Evolutionary conservation across 2,888 invertebrate genomes (phyloP).

Genomic region (Agriotes lineatus): DNA sequence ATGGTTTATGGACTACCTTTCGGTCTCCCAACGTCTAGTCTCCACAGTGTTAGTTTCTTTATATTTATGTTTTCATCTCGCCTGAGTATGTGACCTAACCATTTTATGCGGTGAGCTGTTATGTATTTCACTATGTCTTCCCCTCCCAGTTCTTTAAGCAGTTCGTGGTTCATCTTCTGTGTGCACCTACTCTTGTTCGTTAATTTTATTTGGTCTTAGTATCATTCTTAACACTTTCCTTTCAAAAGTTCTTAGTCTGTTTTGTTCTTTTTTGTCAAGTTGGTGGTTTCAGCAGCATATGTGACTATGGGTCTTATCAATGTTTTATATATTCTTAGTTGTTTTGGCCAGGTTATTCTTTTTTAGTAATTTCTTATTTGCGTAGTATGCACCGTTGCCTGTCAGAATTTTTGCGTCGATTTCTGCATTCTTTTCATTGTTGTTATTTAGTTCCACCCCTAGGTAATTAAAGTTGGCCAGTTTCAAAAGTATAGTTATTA

Average conservation of each 20-base stretch:
- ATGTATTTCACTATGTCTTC: neutral
- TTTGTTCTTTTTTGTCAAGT: neutral
- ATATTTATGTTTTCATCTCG: no score
- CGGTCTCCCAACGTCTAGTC: no score
- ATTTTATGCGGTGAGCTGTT: no score
- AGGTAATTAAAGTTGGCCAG: neutral
- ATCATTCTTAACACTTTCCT: neutral
- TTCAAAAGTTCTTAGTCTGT: neutral
- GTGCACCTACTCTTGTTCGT: no score
- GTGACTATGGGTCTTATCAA: neutral
- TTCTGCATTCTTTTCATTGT: neutral
- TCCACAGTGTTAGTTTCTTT: no score
- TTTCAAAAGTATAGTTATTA: neutral
- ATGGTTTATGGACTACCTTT: no score
- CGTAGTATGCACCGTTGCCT: neutral
- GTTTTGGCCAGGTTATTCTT: neutral
- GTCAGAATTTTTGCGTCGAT: neutral
- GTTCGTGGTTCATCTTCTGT: neutral
- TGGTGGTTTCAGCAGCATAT: neutral
- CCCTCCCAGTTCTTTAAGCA: neutral
- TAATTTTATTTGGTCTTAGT: no score
- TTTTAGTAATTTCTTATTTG: neutral
- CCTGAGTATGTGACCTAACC: no score
- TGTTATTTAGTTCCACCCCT: neutral
- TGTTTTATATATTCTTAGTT: constrained; percentile 4